Evolutionary conservation across 2,797 vertebrate genomes (phyloP).

Genomic region (Chloroceryle amazona): DNA sequence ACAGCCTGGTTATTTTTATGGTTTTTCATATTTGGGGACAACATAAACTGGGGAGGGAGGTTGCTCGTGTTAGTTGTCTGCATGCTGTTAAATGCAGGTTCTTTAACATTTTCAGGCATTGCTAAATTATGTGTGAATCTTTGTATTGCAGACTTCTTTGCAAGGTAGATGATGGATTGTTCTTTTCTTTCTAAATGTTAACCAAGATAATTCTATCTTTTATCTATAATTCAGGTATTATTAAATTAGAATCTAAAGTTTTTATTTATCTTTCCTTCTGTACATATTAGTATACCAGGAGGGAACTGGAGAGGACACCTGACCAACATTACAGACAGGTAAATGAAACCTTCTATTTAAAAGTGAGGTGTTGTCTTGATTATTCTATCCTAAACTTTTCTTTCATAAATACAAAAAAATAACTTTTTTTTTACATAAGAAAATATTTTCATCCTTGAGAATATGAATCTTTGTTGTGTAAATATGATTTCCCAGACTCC

Average conservation of each 20-base stretch:
- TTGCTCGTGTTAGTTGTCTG: background rate
- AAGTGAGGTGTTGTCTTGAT: background rate
- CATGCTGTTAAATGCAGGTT: background rate
- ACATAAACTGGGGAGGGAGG: background rate
- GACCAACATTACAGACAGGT: constrained; percentile 84
- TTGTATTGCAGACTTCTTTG: background rate
- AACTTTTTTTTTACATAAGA: background rate
- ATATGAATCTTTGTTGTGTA: background rate
- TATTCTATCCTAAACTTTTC: background rate
- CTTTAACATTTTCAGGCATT: background rate
- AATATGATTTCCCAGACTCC: background rate
- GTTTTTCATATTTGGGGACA: background rate
- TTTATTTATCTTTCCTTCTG: constrained; percentile 34
- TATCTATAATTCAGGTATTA: background rate
- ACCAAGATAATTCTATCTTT: background rate
- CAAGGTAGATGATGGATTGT: background rate
- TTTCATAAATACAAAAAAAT: background rate
- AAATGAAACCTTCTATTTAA: constrained; percentile 51
- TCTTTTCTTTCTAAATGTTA: background rate
- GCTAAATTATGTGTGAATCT: background rate
- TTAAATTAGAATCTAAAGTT: constrained; percentile 37
- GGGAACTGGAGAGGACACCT: constrained; percentile 88
- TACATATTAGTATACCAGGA: constrained; percentile 83
- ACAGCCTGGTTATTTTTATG: background rate
- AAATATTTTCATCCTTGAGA: background rate